phyloP scores from a whole-genome alignment of 2,113 vertebrate genomes.

The Equus quagga region DNA sequence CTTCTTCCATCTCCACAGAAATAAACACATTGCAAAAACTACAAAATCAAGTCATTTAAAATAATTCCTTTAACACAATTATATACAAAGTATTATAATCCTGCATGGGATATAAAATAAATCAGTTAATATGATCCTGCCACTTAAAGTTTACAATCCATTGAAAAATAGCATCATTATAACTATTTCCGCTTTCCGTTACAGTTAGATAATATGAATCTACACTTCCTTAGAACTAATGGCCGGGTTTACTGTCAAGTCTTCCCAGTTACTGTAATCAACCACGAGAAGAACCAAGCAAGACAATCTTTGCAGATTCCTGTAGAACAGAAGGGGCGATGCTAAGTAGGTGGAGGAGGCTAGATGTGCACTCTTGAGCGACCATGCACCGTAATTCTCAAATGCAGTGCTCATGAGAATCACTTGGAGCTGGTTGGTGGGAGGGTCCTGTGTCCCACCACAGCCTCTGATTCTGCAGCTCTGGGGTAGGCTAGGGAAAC shows the following conservation, averaged over 20 bases:
- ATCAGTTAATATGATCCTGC: background rate
- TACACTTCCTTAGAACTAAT: background rate
- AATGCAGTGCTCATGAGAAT: background rate
- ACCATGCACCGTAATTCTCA: background rate
- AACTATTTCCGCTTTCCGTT: background rate
- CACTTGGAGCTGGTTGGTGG: accelerated
- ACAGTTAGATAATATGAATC: background rate
- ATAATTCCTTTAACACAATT: background rate
- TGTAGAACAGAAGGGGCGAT: accelerated
- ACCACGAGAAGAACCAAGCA: background rate
- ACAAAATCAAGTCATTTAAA: background rate
- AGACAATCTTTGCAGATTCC: background rate
- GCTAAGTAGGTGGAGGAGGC: accelerated
- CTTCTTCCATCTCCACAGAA: background rate
- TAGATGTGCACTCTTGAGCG: background rate
- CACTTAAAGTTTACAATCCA: background rate
- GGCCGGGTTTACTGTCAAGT: background rate
- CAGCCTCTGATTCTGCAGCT: background rate
- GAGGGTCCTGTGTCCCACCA: background rate
- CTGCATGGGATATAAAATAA: background rate
- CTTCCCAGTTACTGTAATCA: background rate
- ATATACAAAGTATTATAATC: background rate
- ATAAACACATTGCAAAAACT: background rate
- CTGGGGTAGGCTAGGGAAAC: background rate
- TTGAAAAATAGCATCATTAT: background rate